Conservation (phyloP, 2,113 vertebrate species). For the Alligator mississippiensis region DNA sequence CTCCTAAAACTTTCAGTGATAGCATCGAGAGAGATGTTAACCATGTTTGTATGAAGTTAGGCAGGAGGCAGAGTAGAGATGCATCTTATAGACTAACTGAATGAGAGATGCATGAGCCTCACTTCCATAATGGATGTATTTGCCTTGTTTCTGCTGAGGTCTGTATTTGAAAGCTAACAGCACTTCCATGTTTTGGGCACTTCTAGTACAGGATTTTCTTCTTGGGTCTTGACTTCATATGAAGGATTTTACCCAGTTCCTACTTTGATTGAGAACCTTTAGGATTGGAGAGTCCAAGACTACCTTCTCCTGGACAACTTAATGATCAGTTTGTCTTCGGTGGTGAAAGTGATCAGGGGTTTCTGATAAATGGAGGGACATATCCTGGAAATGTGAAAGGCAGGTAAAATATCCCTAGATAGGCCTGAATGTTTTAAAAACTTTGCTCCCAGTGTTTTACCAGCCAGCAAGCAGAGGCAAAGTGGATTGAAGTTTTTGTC, state of each 20-base stretch:
- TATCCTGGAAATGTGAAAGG: neutral
- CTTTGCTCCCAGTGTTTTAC: neutral
- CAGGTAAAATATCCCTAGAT: neutral
- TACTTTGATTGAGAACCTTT: neutral
- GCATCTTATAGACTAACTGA: too few species aligned
- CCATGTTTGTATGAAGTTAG: too few species aligned
- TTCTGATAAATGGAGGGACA: neutral
- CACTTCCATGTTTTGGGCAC: neutral
- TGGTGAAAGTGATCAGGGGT: neutral
- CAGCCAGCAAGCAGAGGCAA: neutral
- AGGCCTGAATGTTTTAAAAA: neutral
- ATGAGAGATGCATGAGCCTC: too few species aligned
- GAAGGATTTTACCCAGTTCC: neutral
- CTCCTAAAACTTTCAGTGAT: neutral
- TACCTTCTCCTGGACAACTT: neutral
- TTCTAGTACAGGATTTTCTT: neutral
- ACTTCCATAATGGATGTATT: neutral
- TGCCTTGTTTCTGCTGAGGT: neutral
- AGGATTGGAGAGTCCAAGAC: neutral
- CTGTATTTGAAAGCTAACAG: neutral
- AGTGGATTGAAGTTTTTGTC: neutral
- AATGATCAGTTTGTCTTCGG: neutral
- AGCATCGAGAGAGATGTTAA: neutral
- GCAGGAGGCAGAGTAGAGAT: too few species aligned
- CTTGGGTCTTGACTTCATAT: neutral